These are phyloP conservation scores for Neopipo cinnamomea DNA, from an alignment of 2,113 vertebrate species.

Conservation along the genomic window DNA sequence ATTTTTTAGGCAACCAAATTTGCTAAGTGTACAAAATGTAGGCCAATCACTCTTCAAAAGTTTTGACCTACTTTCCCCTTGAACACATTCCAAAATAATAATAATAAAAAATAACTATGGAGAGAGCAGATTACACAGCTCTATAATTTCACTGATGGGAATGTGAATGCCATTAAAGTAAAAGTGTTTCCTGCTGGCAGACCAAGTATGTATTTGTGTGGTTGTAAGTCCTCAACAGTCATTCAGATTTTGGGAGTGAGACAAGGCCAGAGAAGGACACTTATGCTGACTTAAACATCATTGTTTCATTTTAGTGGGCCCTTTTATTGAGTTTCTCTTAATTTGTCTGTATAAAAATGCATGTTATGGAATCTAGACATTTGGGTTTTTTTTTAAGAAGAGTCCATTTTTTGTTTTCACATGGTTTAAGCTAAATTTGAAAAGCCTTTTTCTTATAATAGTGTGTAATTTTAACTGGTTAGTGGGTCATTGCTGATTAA, in stretches of 20 bases:
- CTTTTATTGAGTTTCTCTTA: not conserved
- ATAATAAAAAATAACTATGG: constrained; percentile 64
- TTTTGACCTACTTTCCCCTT: constrained; percentile 68
- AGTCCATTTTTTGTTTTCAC: not conserved
- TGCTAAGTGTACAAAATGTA: constrained; percentile 58
- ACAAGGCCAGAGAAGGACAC: constrained; percentile 52
- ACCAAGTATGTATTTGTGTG: constrained; percentile 61
- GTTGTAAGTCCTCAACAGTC: constrained; percentile 49
- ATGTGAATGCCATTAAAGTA: constrained; percentile 63
- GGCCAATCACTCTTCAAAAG: constrained; percentile 40
- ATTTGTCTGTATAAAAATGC: not conserved
- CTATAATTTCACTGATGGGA: constrained; percentile 58
- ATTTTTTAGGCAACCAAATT: constrained; percentile 55
- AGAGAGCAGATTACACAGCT: constrained; percentile 58
- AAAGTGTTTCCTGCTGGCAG: constrained; percentile 66
- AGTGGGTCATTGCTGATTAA: not conserved
- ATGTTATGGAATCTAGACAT: not conserved
- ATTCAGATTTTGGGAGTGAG: constrained; percentile 56
- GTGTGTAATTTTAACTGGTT: not conserved
- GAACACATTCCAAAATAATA: constrained; percentile 56
- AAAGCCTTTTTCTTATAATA: not conserved
- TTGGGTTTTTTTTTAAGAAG: not conserved
- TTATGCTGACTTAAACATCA: constrained; percentile 10
- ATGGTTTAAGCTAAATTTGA: not conserved
- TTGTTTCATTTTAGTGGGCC: not conserved